Base-by-base conservation (phyloP, 2,113 vertebrate genomes). In the Platichthys stellatus region DNA sequence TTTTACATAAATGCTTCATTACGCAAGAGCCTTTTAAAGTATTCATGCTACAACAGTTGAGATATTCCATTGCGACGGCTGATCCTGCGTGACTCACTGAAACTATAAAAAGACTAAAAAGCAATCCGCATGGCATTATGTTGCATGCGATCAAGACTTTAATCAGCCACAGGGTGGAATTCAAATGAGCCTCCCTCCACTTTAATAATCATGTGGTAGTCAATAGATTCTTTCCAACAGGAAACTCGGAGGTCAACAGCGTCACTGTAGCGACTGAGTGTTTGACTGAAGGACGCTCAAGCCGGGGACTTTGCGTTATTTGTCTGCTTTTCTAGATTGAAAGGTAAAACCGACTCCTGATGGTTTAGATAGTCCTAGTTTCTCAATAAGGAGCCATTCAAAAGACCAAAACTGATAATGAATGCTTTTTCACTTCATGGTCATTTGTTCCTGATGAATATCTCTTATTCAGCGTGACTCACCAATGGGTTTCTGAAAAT, bases 181-280 rank as follows among this genome's bases (percentile, higher is more conserved):
- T 78, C 49, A 81, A 83, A 86, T 74, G 20, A 83, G 76, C 74
- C 54, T 5, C 38, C 64, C 63, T 76, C 56, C 53, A 74, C 59
- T 84, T 88, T 76, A 67, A 75, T 86, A 80, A 82, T 82, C 40
- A 86, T 68, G 47, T 31, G 0, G 13, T 68, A 49, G 58, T 49
- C 64, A 76, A 85, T 74, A 83, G 75, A 88, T 82, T 80, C 72
- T 72, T 73, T 73, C 26, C 62, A 77, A 72, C 62, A 26, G 28
- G 71, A 68, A 81, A 62, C 2, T 56, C 61, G 61, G 72, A 76
- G 74, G 82, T 74, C 76, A 23, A 13, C 21, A 24, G 49, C 59
- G 24, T 23, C 54, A 45, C 63, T 72, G 40, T 13, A 71, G 58
- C 54, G 35, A 17, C 17, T 15, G 38, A 84, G 23, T 12, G 51